phyloP scores from a whole-genome alignment of 2,113 vertebrate genomes.

The Aythya baeri region DNA sequence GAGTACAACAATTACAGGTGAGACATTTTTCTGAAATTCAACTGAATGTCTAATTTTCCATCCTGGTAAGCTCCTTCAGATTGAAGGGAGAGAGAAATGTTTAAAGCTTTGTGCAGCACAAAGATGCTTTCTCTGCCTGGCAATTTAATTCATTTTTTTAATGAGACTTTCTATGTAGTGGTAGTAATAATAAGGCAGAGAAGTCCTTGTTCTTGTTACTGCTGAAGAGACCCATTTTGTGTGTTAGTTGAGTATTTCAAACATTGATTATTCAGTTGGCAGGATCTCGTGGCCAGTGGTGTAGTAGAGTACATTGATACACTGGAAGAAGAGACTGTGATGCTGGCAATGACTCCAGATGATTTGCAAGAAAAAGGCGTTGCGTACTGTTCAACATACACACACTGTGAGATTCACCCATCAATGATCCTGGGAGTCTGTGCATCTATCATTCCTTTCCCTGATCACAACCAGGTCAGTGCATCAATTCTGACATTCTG shows the following conservation, averaged over 20 bases:
- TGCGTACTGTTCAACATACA: conserved; percentile 97
- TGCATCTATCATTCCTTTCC: conserved; percentile 98
- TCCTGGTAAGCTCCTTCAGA: neutral
- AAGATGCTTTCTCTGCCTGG: neutral
- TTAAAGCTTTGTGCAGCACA: neutral
- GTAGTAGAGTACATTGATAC: conserved; percentile 99
- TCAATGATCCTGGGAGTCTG: conserved; percentile 99
- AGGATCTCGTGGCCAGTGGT: conserved; percentile 96
- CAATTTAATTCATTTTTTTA: neutral
- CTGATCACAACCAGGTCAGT: conserved; percentile 98
- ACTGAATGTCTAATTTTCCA: neutral
- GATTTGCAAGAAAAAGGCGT: conserved; percentile 98
- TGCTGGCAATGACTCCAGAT: conserved; percentile 98
- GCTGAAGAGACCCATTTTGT: neutral
- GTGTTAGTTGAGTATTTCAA: neutral
- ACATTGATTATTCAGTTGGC: conserved; percentile 84
- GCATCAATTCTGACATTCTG: neutral
- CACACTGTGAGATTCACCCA: conserved; percentile 97
- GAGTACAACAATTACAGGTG: conserved; percentile 99
- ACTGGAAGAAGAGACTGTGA: conserved; percentile 96
- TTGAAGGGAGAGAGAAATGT: neutral
- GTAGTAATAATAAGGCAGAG: neutral
- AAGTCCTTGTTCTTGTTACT: neutral
- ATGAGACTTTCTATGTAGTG: neutral
- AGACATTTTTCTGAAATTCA: neutral